Percentiles rank a stretch among this genome's conserved stretches.
Conservation (phyloP, 2,113 vertebrate genomes). For the Chloropsis hardwickii region DNA sequence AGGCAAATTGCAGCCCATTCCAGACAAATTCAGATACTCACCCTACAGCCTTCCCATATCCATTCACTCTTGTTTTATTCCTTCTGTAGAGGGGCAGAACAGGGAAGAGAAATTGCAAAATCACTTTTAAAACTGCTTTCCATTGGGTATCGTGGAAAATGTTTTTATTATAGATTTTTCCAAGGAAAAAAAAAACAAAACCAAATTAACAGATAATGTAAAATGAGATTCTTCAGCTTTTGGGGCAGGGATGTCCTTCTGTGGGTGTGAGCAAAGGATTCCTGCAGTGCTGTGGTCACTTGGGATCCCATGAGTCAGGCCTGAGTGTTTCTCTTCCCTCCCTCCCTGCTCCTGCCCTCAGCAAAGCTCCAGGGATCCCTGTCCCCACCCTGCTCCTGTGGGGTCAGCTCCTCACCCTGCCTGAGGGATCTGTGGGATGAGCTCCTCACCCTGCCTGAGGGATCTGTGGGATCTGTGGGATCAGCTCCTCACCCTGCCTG, state of each 20-base stretch:
- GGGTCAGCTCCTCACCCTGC: background rate
- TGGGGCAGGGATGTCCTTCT: constrained; percentile 20
- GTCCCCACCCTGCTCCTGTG: background rate
- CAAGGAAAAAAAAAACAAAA: background rate
- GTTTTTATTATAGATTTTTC: background rate
- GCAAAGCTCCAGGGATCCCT: background rate
- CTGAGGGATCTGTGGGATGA: background rate
- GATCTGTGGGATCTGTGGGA: background rate
- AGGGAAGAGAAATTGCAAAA: background rate
- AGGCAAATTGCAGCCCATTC: background rate
- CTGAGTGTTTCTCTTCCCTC: constrained; percentile 4
- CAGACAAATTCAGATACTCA: background rate
- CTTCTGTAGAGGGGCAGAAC: background rate
- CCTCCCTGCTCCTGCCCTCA: background rate
- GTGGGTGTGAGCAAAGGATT: constrained; percentile 40
- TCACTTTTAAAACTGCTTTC: background rate
- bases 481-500: background rate
- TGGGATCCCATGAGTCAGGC: constrained; percentile 36
- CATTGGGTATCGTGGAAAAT: background rate
- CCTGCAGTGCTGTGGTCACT: constrained; percentile 13
- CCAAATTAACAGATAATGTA: background rate
- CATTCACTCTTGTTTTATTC: background rate
- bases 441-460: background rate
- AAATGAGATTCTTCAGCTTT: background rate
- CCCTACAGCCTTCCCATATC: background rate